Evolutionary conservation across 92 coral and sea anemone species (phyloP), one percentile per base, ranked within the genome.

Genomic region (Parazoanthus atlanticus): DNA sequence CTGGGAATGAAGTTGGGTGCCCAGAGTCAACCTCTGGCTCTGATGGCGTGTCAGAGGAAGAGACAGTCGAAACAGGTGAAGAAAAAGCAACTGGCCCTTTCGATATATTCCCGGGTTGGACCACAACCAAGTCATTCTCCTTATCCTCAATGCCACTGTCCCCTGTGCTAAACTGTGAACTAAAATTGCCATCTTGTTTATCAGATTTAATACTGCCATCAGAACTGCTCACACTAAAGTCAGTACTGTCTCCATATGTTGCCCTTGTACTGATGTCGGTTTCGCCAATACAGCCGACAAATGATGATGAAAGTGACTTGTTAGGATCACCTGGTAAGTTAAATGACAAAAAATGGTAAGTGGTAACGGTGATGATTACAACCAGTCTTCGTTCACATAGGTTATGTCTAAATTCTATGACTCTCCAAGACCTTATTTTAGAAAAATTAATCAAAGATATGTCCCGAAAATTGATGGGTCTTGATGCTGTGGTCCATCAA

Each of bases 31-130:
- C 8, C 6, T 9, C 86, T 64, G 58, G 29, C 54, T 64, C 74
- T 38, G 58, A 30, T 21, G 86, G 58, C 23, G 28, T 36, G 43
- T 26, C 54, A 10, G 21, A 12, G 2, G 86, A 66, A 21, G 86
- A 65, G 1, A 38, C 32, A 23, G 76, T 26, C 0, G 58, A 82
- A 38, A 83, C 73, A 11, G 86, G 86, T 83, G 86, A 83, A 40
- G 86, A 83, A 69, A 83, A 83, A 11, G 86, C 86, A 26, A 83
- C 77, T 25, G 86, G 86, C 3, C 86, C 86, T 47, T 81, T 81
- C 3, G 26, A 61, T 13, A 13, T 17, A 7, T 67, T 69, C 28
- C 58, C 86, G 8, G 77, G 11, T 15, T 67, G 86, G 34, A n/a
- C 56, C 75, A 28, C 12, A 83, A 36, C 86, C 69, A 61, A 26